Conservation (phyloP, 2,888 invertebrate species). For the Lamellibrachia columna region DNA sequence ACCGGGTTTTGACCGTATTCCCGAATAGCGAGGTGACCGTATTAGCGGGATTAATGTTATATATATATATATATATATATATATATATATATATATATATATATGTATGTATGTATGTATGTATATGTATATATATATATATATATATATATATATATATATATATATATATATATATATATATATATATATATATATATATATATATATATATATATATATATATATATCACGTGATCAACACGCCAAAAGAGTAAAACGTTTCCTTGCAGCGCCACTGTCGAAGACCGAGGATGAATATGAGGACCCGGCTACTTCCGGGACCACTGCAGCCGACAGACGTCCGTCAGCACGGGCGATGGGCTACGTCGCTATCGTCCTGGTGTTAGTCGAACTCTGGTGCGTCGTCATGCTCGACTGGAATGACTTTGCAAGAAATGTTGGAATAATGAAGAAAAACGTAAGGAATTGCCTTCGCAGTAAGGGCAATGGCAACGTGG, state of each 20-base stretch:
- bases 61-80: too few relatives aligned
- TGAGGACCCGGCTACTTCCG: not conserved
- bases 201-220: too few relatives aligned
- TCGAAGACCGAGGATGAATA: not conserved
- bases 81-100: too few relatives aligned
- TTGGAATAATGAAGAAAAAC: not conserved
- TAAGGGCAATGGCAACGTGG: not conserved
- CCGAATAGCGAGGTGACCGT: too few relatives aligned
- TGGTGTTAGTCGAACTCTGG: not conserved
- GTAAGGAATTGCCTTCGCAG: not conserved
- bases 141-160: too few relatives aligned
- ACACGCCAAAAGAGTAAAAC: not conserved
- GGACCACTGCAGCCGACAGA: not conserved
- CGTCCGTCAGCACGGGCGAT: not conserved
- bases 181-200: too few relatives aligned
- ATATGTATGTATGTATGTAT: too few relatives aligned
- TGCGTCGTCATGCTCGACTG: constrained; percentile 11
- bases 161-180: too few relatives aligned
- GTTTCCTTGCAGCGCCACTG: not conserved
- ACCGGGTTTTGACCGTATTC: too few relatives aligned
- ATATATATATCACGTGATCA: too few relatives aligned
- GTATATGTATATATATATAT: too few relatives aligned
- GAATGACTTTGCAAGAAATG: not conserved
- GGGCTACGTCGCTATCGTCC: constrained; percentile 6
- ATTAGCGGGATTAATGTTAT: too few relatives aligned